A percentile compares a stretch with the other conserved stretches of the same genome.
These are phyloP conservation scores for Danaus chrysippus DNA, from an alignment of 2,888 invertebrate genomes.

Conservation along the genomic window DNA sequence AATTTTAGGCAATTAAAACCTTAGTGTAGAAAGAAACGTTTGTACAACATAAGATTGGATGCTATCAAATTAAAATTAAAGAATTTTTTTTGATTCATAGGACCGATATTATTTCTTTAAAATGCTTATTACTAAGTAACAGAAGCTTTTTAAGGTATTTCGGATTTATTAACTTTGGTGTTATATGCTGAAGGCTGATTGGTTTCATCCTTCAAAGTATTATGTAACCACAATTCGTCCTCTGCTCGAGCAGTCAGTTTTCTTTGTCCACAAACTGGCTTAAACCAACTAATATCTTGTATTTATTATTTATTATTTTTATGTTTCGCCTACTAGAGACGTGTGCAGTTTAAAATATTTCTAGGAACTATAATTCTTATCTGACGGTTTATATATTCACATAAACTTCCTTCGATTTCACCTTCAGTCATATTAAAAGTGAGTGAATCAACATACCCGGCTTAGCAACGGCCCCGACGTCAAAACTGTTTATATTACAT, in stretches of 20 bases:
- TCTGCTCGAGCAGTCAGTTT: background rate
- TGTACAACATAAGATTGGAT: no score
- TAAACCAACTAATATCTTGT: slow-evolving; percentile 10
- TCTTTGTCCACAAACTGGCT: slow-evolving; percentile 1
- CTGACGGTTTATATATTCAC: slow-evolving; percentile 56
- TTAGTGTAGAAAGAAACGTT: no score
- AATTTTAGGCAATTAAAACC: no score
- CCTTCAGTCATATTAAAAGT: slow-evolving; percentile 56
- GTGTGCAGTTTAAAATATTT: slow-evolving; percentile 65
- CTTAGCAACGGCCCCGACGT: slow-evolving; percentile 67
- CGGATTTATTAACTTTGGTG: slow-evolving; percentile 31
- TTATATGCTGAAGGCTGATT: slow-evolving; percentile 35
- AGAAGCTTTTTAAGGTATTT: slow-evolving; percentile 39
- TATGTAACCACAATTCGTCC: slow-evolving; percentile 10
- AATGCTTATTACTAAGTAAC: slow-evolving; percentile 28
- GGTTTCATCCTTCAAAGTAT: slow-evolving; percentile 14
- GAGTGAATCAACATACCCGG: slow-evolving; percentile 57
- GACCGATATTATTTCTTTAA: slow-evolving; percentile 23
- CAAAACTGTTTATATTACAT: slow-evolving; percentile 57
- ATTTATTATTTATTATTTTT: slow-evolving; percentile 13
- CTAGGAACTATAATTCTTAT: slow-evolving; percentile 69
- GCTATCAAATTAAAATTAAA: no score
- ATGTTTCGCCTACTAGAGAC: slow-evolving; percentile 37
- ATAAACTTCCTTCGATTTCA: slow-evolving; percentile 70
- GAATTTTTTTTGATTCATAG: background rate